Evolutionary conservation across 2,113 vertebrate genomes (phyloP).

Genomic region (Chaenocephalus aceratus): DNA sequence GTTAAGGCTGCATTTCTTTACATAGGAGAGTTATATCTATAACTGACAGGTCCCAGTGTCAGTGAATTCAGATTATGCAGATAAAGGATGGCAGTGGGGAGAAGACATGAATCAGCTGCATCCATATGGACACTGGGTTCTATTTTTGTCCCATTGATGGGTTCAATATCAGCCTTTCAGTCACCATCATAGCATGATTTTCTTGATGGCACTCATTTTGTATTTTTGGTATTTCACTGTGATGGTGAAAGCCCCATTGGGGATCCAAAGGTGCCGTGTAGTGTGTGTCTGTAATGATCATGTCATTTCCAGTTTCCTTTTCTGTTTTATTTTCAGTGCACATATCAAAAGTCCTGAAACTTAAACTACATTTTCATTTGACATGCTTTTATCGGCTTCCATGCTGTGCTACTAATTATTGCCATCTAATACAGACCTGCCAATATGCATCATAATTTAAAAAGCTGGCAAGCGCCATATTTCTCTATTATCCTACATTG

Average conservation of each 20-base stretch:
- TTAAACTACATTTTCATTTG: background rate
- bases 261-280: slow-evolving; percentile 33
- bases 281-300: slow-evolving; percentile 28
- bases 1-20: too few relatives aligned
- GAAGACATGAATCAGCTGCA: background rate
- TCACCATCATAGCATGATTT: slow-evolving; percentile 1
- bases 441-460: slow-evolving; percentile 8
- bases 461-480: slow-evolving; percentile 9
- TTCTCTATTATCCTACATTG: background rate
- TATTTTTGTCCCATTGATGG: slow-evolving; percentile 7
- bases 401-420: slow-evolving; percentile 11
- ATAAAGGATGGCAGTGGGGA: background rate
- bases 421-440: slow-evolving; percentile 21
- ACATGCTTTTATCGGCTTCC: background rate
- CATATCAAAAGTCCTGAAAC: slow-evolving; percentile 1
- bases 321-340: slow-evolving; percentile 7
- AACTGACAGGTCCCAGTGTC: background rate
- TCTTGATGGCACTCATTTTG: slow-evolving; percentile 39
- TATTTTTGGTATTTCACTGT: slow-evolving; percentile 23
- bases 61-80: background rate
- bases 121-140: background rate
- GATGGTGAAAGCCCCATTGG: slow-evolving; percentile 19
- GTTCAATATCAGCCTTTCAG: background rate
- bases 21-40: too few relatives aligned
- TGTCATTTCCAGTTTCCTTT: slow-evolving; percentile 21